Evolutionary conservation across 1,140 invertebrate genomes (phyloP), one percentile per base, ranked within the genome.

Genomic region (Holcopasites calliopsidis): DNA sequence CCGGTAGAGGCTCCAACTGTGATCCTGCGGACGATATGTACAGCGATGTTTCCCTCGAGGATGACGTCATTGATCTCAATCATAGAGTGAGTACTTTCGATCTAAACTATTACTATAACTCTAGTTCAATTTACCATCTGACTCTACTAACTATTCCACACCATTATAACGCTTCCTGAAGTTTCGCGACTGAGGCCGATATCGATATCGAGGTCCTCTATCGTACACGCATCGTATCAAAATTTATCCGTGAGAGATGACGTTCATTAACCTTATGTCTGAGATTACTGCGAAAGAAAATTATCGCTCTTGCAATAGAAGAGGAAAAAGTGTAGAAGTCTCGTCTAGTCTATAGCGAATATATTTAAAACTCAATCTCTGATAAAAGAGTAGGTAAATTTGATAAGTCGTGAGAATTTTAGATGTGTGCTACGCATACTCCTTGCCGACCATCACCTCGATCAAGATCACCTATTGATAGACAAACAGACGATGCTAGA

Each of bases 21-120:
- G 97, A 97, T 92, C 96, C 95, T 85, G 95, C 95, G 33, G 97
- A 97, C 93, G 97, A 98, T 92, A 97, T 97, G 94, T 97, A 97
- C 92, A 97, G 96, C 75, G 96, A 98, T 92, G 95, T 97, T 44
- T 97, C 96, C 54, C 92, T 98, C 57, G 96, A 97, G 90, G 97
- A 97, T 88, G 97, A 98, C 91, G 96, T 98, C 40, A 94, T 96
- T 89, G 96, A 97, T 92, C 94, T 97, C 82, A 97, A 96, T 91
- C 96, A 97, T 89, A 96, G 96, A 94, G 96, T 97, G 88, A 94
- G 94, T 75, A 2, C 7, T 10, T 26, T 28, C 44, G 3, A 0
- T n/a, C 28, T 11, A 28, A 28, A 7, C 18, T 18, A 0, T 52
- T 28, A 33, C 1, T 1, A 3, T 38, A 40, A 33, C 31, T 38